Evolutionary conservation across 2,888 invertebrate genomes (phyloP).

Genomic region (Lobophora halterata): DNA sequence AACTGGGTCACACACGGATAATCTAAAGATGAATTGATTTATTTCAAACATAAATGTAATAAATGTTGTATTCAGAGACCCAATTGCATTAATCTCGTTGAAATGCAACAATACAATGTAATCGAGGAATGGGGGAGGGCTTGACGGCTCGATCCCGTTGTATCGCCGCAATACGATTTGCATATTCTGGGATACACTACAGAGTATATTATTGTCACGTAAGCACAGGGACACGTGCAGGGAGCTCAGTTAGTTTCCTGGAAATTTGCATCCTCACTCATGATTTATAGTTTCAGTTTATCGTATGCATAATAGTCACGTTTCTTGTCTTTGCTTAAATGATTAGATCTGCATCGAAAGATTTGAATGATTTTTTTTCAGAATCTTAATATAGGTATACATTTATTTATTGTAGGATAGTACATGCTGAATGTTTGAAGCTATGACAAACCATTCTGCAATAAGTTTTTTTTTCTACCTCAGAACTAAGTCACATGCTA

Average conservation of each 20-base stretch:
- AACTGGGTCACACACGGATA: too few species aligned
- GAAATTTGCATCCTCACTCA: slow-evolving; percentile 15
- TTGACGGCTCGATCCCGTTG: slow-evolving; percentile 20
- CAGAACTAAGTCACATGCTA: too few species aligned
- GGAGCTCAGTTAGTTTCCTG: slow-evolving; percentile 14
- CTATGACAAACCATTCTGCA: too few species aligned
- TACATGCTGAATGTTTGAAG: too few species aligned
- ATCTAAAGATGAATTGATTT: neutral
- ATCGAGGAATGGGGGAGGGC: too few species aligned
- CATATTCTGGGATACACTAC: slow-evolving; percentile 17
- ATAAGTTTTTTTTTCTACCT: too few species aligned
- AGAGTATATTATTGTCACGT: slow-evolving; percentile 15
- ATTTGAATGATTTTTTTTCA: too few species aligned
- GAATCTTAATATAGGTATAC: too few species aligned
- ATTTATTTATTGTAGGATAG: too few species aligned
- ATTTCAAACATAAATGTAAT: neutral
- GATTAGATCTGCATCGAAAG: too few species aligned
- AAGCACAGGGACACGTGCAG: slow-evolving; percentile 16
- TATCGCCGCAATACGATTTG: slow-evolving; percentile 20
- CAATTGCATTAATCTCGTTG: slow-evolving; percentile 15
- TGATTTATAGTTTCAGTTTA: slow-evolving; percentile 15
- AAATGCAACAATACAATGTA: slow-evolving; percentile 20
- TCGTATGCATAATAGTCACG: slow-evolving; percentile 13
- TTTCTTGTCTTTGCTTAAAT: too few species aligned
- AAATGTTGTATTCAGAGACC: slow-evolving; percentile 5